Evolutionary conservation across 2,797 vertebrate genomes (phyloP), one percentile per base, ranked within the genome.

Genomic region (Synanceia verrucosa): DNA sequence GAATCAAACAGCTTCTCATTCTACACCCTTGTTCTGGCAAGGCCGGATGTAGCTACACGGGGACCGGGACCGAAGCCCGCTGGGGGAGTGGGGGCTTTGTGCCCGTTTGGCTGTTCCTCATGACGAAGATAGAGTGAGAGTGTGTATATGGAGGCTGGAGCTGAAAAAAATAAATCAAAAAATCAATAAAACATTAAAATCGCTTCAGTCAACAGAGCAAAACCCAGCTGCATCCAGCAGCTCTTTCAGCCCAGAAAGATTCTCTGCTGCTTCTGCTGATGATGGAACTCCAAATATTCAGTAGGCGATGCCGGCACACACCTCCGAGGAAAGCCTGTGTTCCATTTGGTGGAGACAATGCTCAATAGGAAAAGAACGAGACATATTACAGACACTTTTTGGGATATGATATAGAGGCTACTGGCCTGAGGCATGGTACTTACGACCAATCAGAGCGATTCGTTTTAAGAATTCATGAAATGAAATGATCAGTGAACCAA

Each of bases 151-250:
- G 78, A 85, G 82, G 83, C 84, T 81, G 78, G 65, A 83, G 84
- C 86, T 79, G 83, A 93, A 85, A 85, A 86, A 87, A 92, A 95
- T 93, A 94, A 95, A 95, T 95, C 93, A 94, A 88, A 87, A 88
- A 88, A 91, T 93, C 91, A 92, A 93, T 93, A 92, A 89, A 92
- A 93, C 92, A 91, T 93, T 89, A 91, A 91, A 92, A 87, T 90
- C 92, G 90, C 94, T 89, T 92, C 37, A 94, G 93, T 95, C 95
- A 96, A 95, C 93, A 95, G 93, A 94, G 94, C 91, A 89, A 92
- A 81, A 93, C 85, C 3, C 94, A 92, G 93, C 92, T 91, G 93
- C 93, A 90, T 89, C 90, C 90, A 93, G 91, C 9, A 63, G 84
- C 81, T 83, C 78, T 73, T 82, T 86, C 60, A n/a, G 52, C 57